A percentile compares a stretch with the other conserved stretches of the same genome.
These are phyloP conservation scores for Stenodema calcarata DNA, from an alignment of 2,888 invertebrate genomes.

Conservation along the genomic window DNA sequence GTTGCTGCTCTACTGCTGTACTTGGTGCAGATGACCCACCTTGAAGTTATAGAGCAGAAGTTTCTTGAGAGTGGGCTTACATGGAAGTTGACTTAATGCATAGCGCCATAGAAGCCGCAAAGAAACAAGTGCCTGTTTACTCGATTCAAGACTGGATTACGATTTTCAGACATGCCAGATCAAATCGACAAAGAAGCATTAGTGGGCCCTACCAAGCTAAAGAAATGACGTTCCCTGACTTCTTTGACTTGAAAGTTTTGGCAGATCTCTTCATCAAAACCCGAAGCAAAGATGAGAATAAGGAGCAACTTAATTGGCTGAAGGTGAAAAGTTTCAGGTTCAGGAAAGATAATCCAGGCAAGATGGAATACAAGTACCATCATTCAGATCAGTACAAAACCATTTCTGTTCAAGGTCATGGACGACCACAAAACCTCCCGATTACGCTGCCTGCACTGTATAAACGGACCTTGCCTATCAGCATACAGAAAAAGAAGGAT, in stretches of 20 bases:
- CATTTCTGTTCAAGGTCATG: neutral
- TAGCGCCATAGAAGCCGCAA: neutral
- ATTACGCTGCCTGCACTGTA: too few species aligned
- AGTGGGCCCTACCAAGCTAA: too few species aligned
- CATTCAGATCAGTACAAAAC: neutral
- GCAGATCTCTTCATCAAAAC: too few species aligned
- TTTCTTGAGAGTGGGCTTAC: constrained; percentile 9
- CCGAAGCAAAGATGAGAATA: neutral
- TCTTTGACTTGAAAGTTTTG: too few species aligned
- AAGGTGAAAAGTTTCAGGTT: neutral
- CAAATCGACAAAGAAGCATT: too few species aligned
- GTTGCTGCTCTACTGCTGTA: neutral
- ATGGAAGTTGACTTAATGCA: constrained; percentile 15
- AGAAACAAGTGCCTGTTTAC: too few species aligned
- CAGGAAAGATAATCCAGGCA: neutral
- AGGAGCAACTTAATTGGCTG: neutral
- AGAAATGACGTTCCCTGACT: too few species aligned
- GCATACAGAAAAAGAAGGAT: too few species aligned
- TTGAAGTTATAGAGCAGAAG: constrained; percentile 12
- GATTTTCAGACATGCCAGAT: too few species aligned
- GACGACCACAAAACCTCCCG: neutral
- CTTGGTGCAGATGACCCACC: neutral
- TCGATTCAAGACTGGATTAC: too few species aligned
- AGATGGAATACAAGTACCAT: neutral
- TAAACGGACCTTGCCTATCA: too few species aligned